Percentiles rank a stretch among this genome's conserved stretches.
These are phyloP conservation scores for Dipus sagitta DNA, from an alignment of 2,797 vertebrate species.

Conservation along the genomic window DNA sequence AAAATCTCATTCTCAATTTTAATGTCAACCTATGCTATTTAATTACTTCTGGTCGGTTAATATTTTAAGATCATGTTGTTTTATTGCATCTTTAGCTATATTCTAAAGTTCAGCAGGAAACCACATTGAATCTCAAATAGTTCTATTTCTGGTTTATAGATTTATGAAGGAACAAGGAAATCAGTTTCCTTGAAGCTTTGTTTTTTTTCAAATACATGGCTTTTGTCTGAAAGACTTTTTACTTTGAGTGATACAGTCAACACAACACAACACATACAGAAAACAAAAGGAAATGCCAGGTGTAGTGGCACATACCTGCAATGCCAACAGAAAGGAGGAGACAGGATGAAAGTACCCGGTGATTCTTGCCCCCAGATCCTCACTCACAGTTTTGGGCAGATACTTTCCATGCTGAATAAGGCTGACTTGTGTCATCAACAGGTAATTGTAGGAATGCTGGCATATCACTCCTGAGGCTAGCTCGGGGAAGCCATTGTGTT, in stretches of 20 bases:
- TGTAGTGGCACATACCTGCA: no score
- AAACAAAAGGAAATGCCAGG: not conserved
- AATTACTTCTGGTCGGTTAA: conserved; percentile 49
- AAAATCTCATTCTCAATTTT: conserved; percentile 29
- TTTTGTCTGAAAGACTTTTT: not conserved
- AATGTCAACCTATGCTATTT: conserved; percentile 13
- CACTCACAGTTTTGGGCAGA: accelerated
- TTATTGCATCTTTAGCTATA: not conserved
- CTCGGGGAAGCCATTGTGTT: not conserved
- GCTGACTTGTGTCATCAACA: not conserved
- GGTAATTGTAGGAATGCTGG: not conserved
- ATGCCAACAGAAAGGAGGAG: no score
- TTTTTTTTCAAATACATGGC: not conserved
- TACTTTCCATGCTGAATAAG: not conserved
- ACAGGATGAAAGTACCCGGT: no score
- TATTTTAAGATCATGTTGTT: conserved; percentile 63
- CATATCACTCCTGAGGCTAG: not conserved
- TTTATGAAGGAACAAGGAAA: not conserved
- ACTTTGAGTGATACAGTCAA: not conserved
- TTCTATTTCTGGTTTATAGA: not conserved
- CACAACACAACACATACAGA: not conserved
- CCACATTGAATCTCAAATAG: conserved; percentile 46
- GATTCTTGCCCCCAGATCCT: no score
- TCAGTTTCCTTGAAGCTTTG: not conserved
- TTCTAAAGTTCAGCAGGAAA: conserved; percentile 48